Evolutionary conservation across 2,797 vertebrate genomes (phyloP), one percentile per base, ranked within the genome.

Genomic region (Philypnodon macrostomus): DNA sequence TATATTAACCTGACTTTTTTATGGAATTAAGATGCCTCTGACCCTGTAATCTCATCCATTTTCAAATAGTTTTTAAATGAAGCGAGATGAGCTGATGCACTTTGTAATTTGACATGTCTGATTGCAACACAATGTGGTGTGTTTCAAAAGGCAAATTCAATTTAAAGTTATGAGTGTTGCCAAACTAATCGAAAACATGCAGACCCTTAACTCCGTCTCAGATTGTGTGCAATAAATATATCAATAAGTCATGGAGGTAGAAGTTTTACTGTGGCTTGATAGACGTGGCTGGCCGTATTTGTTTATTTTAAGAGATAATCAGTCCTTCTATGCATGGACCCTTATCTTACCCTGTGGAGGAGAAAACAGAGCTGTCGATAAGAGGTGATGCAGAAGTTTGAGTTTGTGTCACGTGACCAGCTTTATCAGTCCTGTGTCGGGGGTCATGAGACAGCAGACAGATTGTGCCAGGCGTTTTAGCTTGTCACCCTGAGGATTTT

Each of bases 271-370:
- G 73, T 31, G 63, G 72, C 76, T 77, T 84, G 78, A 85, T 73
- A 84, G 77, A 83, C 81, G 69, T 46, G 72, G 72, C 50, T 75
- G 62, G 77, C 63, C 76, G 67, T 80, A 84, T 86, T 85, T 89
- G 78, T 88, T 89, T 89, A 85, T 87, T 86, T n/a, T 29, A 38
- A 39, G 60, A 88, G 84, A 85, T 88, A 86, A 91, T 87, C 83
- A 81, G 55, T 66, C 68, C 62, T 79, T 73, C 70, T 53, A 71
- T 83, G 84, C 73, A 63, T 73, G 62, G 84, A 70, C 71, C 66
- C 70, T 88, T 88, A 88, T 90, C 87, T 83, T 38, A 65, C 65
- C 62, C 49, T 0, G 5, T 36, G 40, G 47, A 52, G 29, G 21
- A 17, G 50, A 46, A 58, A 62, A 53, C 50, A 30, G 4, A 36